Evolutionary conservation across 2,797 vertebrate species (phyloP).

Genomic region (Denticeps clupeoides): DNA sequence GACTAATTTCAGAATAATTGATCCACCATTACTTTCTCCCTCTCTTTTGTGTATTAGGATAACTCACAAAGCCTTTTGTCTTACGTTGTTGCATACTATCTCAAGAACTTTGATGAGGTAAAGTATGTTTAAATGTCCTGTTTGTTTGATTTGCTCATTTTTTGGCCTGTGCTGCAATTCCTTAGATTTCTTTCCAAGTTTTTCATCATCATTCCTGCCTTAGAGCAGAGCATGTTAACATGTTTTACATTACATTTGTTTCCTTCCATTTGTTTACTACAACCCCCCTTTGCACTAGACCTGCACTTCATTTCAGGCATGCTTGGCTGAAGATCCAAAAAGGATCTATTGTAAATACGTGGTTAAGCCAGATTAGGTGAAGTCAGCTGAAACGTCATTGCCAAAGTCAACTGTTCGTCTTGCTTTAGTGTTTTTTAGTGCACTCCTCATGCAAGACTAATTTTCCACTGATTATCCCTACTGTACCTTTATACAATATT

Average conservation of each 20-base stretch:
- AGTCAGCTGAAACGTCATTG: slow-evolving; percentile 46
- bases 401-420: slow-evolving; percentile 58
- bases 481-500: slow-evolving; percentile 4
- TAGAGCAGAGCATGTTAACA: slow-evolving; percentile 53
- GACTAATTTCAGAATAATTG: too few species aligned
- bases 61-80: slow-evolving; percentile 89
- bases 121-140: slow-evolving; percentile 74
- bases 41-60: slow-evolving; percentile 59
- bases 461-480: slow-evolving; percentile 4
- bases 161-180: slow-evolving; percentile 51
- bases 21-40: slow-evolving; percentile 28
- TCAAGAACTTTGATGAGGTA: slow-evolving; percentile 96
- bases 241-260: slow-evolving; percentile 43
- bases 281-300: slow-evolving; percentile 38
- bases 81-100: slow-evolving; percentile 90
- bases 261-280: slow-evolving; percentile 11
- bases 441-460: slow-evolving; percentile 12
- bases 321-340: slow-evolving; percentile 58
- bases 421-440: slow-evolving; percentile 36
- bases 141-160: slow-evolving; percentile 56
- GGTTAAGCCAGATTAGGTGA: slow-evolving; percentile 67
- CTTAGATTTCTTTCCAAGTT: slow-evolving; percentile 58
- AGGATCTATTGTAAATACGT: slow-evolving; percentile 62
- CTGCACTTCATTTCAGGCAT: slow-evolving; percentile 46
- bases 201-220: slow-evolving; percentile 51